Base-by-base conservation (phyloP, 2,797 vertebrate genomes). In the Takifugu rubripes region DNA sequence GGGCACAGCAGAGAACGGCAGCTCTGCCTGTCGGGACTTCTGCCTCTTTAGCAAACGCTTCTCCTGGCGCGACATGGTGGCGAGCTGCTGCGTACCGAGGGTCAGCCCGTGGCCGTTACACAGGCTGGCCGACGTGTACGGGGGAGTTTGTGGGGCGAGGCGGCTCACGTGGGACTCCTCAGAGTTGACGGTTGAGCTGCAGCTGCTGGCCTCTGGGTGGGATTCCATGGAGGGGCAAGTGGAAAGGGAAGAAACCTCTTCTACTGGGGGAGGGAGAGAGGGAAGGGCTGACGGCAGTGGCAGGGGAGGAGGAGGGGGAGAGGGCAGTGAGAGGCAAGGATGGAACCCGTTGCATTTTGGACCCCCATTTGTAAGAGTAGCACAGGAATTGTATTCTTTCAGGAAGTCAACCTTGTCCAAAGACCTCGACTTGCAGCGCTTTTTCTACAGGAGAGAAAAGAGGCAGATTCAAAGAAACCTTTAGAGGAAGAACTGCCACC, bases 341-440 rank as follows among this genome's bases (percentile, higher is more conserved):
- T 91, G 90, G 72, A 91, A 92, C 73, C 92, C 93, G 61, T 91
- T 92, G 78, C 90, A 91, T 81, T 92, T 93, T 47, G 87, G 76
- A 15, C 81, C 91, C 65, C 93, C 92, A 0, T 96, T 96, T 66
- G 91, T 79, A 61, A 92, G 42, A 0, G 82, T 85, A 50, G 82
- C 84, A 15, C 82, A 58, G 29, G 91, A 79, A 48, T 91, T 88
- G 6, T 86, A 86, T 0, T 91, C 78, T 70, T 89, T 93, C 75
- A 95, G 56, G 1, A 90, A 91, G 79, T 98, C 95, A 77, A 93
- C 91, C 76, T 94, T 96, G 81, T 98, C 96, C 69, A 82, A 86
- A 6, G 83, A 83, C 90, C 96, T 98, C 76, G 92, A 90, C 78
- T 95, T 98, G 90, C 92, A 96, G 43, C 95, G 94, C 50, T 98